Percentiles rank a stretch among this genome's conserved stretches.
phyloP scores from a whole-genome alignment of 2,888 invertebrate genomes.

The Clivina fossor region DNA sequence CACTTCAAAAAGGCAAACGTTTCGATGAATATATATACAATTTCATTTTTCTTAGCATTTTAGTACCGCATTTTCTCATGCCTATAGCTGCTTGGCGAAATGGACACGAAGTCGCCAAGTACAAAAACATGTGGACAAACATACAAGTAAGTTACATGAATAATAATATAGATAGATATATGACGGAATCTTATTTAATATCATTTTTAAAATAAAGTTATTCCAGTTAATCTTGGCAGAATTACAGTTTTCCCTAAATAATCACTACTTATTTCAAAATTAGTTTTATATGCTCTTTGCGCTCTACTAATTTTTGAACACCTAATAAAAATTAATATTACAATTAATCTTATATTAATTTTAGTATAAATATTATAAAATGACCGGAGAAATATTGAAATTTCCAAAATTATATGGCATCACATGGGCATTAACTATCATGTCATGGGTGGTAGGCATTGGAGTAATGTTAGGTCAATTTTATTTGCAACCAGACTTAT shows the following conservation, averaged over 20 bases:
- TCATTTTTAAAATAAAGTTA: too few species aligned
- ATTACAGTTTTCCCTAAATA: too few species aligned
- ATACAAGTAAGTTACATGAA: slow-evolving; percentile 60
- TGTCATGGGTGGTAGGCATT: slow-evolving; percentile 68
- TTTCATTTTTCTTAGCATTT: slow-evolving; percentile 70
- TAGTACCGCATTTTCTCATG: slow-evolving; percentile 70
- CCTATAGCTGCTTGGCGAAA: slow-evolving; percentile 73
- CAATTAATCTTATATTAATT: slow-evolving; percentile 42
- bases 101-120: slow-evolving; percentile 69
- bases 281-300: too few species aligned
- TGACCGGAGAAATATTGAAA: slow-evolving; percentile 65
- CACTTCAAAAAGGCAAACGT: slow-evolving; percentile 58
- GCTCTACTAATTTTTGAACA: not conserved
- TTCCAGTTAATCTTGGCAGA: too few species aligned
- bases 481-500: slow-evolving; percentile 71
- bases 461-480: slow-evolving; percentile 69
- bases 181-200: too few species aligned
- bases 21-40: slow-evolving; percentile 77
- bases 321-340: not conserved
- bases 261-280: too few species aligned
- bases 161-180: too few species aligned
- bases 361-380: slow-evolving; percentile 62
- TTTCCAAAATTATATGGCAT: slow-evolving; percentile 65
- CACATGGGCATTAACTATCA: slow-evolving; percentile 66
- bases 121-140: slow-evolving; percentile 78